Conservation (phyloP, 2,797 vertebrate genomes). For the Thalassophryne amazonica region DNA sequence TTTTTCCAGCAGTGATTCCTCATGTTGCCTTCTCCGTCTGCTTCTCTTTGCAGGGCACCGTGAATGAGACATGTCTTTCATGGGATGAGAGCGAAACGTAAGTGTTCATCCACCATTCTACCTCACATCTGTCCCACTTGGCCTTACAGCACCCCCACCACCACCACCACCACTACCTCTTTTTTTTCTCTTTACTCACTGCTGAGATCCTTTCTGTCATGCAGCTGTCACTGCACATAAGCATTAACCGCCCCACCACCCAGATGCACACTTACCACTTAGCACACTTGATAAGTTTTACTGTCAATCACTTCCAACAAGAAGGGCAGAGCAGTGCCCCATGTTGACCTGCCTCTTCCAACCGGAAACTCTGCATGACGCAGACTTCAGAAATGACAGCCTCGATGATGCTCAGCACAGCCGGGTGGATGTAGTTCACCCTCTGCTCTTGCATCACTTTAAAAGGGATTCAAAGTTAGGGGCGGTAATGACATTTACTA, state of each 20-base stretch:
- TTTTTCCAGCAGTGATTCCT: slow-evolving; percentile 37
- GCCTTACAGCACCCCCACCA: slow-evolving; percentile 10
- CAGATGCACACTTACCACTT: slow-evolving; percentile 1
- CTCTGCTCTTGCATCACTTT: background rate
- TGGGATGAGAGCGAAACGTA: slow-evolving; percentile 94
- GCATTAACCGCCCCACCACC: background rate
- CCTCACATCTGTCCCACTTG: background rate
- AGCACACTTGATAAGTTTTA: slow-evolving; percentile 15
- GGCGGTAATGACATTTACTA: too few relatives aligned
- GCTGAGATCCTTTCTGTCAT: slow-evolving; percentile 8
- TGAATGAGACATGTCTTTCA: slow-evolving; percentile 95
- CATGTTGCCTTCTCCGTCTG: slow-evolving; percentile 50
- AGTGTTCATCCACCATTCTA: slow-evolving; percentile 67
- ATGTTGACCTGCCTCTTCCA: slow-evolving; percentile 10
- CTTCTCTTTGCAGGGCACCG: slow-evolving; percentile 82
- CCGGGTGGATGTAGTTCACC: slow-evolving; percentile 5
- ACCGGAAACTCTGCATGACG: slow-evolving; percentile 16
- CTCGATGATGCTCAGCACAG: slow-evolving; percentile 1
- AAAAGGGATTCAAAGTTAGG: too few relatives aligned
- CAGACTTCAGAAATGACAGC: slow-evolving; percentile 25
- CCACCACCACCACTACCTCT: slow-evolving; percentile 1
- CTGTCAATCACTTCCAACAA: slow-evolving; percentile 27
- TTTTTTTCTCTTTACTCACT: slow-evolving; percentile 6
- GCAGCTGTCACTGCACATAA: slow-evolving; percentile 25
- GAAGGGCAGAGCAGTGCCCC: slow-evolving; percentile 15